A percentile compares a stretch with the other conserved stretches of the same genome.
Conservation (phyloP, 2,113 vertebrate species). For the Cyanoramphus novaezelandiae region DNA sequence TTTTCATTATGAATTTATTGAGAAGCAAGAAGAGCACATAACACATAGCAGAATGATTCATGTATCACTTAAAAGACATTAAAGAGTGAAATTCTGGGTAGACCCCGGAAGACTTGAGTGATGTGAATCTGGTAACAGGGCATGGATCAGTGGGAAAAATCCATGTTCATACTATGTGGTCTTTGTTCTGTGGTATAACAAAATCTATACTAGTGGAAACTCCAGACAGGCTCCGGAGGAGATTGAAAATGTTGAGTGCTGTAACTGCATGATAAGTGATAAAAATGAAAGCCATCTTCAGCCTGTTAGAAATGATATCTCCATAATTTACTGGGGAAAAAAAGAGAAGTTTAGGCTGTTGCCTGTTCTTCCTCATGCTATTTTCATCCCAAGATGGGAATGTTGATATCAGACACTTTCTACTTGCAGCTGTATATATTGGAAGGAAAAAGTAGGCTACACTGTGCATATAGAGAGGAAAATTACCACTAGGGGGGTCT, state of each 20-base stretch:
- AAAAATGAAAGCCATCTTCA: background rate
- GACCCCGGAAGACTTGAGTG: background rate
- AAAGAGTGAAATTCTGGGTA: background rate
- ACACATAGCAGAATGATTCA: background rate
- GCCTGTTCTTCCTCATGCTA: background rate
- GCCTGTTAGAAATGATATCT: background rate
- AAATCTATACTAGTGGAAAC: background rate
- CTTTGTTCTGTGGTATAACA: background rate
- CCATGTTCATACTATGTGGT: background rate
- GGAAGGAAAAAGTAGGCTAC: conserved; percentile 10
- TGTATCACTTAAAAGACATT: background rate
- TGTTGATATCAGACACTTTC: background rate
- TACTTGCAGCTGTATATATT: background rate
- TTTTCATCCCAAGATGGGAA: background rate
- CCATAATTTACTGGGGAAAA: background rate
- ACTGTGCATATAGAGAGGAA: background rate
- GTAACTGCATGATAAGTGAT: background rate
- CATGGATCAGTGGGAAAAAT: background rate
- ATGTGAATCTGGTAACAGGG: background rate
- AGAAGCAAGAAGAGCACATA: background rate
- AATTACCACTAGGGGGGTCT: background rate
- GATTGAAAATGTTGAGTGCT: background rate
- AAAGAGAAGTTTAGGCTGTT: background rate
- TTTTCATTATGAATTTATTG: conserved; percentile 38
- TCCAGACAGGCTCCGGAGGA: background rate